Evolutionary conservation across 2,888 invertebrate species (phyloP).

Genomic region (Pseudococcus jackbeardsleyi): DNA sequence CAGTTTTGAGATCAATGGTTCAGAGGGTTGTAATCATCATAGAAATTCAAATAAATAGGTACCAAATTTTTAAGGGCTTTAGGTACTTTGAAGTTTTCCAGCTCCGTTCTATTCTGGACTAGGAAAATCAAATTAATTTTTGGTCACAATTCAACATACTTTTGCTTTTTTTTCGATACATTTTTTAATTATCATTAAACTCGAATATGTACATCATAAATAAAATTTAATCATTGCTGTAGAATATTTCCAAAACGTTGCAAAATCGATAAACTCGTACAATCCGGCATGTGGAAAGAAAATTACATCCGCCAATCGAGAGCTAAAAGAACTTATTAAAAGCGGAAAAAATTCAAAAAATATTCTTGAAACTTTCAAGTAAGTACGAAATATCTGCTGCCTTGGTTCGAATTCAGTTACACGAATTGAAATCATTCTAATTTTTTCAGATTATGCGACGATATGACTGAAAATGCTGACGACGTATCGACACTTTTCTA

Average conservation of each 20-base stretch:
- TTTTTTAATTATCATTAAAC: too few species aligned
- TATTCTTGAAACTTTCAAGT: constrained; percentile 6
- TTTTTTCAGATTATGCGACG: constrained; percentile 39
- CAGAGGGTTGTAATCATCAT: too few species aligned
- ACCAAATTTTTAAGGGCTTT: too few species aligned
- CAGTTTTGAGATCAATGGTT: too few species aligned
- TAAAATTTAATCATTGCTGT: not conserved
- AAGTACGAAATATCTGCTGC: not conserved
- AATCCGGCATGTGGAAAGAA: not conserved
- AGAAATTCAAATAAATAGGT: too few species aligned
- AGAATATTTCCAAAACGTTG: not conserved
- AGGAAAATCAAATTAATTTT: too few species aligned
- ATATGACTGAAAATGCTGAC: not conserved
- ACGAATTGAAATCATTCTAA: not conserved
- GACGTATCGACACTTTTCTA: not conserved
- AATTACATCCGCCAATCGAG: not conserved
- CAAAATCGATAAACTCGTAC: not conserved
- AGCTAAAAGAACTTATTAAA: not conserved
- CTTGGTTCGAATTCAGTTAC: too few species aligned
- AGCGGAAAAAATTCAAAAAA: not conserved
- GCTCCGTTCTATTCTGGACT: too few species aligned
- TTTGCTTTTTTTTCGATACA: too few species aligned
- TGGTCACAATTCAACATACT: too few species aligned
- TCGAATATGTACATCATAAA: too few species aligned
- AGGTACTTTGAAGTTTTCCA: too few species aligned